Percentiles rank a stretch among this genome's conserved stretches.
phyloP scores from a whole-genome alignment of 2,888 invertebrate species.

The Pyrrhia umbra region DNA sequence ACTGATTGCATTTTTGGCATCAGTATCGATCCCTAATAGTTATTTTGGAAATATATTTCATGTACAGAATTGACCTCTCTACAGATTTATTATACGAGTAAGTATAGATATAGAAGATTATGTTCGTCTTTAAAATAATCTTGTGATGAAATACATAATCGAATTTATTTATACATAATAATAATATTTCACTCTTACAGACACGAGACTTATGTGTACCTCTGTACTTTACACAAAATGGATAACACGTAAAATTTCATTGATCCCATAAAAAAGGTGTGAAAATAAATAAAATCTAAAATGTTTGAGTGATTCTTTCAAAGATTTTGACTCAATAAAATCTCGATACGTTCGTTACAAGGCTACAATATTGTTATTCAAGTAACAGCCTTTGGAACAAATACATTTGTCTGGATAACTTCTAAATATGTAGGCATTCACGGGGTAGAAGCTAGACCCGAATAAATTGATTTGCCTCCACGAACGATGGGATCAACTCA shows the following conservation, averaged over 20 bases:
- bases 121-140: too few relatives aligned
- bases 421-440: conserved; percentile 44
- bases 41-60: too few relatives aligned
- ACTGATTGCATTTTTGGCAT: too few relatives aligned
- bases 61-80: too few relatives aligned
- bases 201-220: background rate
- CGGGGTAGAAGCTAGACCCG: conserved; percentile 16
- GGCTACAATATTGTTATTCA: conserved; percentile 39
- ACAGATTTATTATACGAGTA: too few relatives aligned
- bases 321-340: conserved; percentile 11
- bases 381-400: conserved; percentile 44
- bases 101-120: too few relatives aligned
- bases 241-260: background rate
- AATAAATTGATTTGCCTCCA: conserved; percentile 33
- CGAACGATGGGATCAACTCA: conserved; percentile 13
- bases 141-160: too few relatives aligned
- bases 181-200: too few relatives aligned
- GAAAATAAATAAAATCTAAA: conserved; percentile 28
- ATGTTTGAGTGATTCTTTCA: conserved; percentile 18
- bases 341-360: conserved; percentile 4
- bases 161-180: too few relatives aligned
- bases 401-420: conserved; percentile 51
- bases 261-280: background rate
- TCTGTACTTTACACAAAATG: too few relatives aligned
- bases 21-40: too few relatives aligned